Base-by-base conservation (phyloP, 2,888 invertebrate species). In the Sphecodes monilicornis region DNA sequence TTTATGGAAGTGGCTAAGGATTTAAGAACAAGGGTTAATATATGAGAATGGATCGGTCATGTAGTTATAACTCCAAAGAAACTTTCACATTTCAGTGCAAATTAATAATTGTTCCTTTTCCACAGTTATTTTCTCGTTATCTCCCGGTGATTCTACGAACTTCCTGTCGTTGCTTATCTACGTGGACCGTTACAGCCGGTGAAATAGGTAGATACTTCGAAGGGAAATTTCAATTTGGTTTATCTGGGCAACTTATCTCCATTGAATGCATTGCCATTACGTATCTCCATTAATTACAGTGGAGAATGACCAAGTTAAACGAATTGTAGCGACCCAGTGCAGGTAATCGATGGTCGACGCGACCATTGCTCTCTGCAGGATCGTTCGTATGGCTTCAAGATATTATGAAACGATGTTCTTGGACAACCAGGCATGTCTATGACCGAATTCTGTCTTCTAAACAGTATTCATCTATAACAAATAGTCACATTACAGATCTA, bases 301-400 rank as follows among this genome's bases (percentile, higher is more conserved):
- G 18, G 16, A 68, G 32, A 22, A 41, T 29, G 18, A 54, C 36
- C n/a, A 68, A 39, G 68, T 68, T 68, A 18, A 68, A n/a, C 69
- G 18, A 50, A 32, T 72, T 50, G 46, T 41, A 26, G 69, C 11
- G 69, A 41, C 60, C 29, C 60, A 8, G 60, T 29, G 60, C 29
- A 29, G 60, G 18, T 60, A 60, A 60, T 60, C 60, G 60, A 60
- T 36, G 64, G 32, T 18, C 10, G 22, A 32, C 10, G 18, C 32
- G 66, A 66, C 3, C 22, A 66, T 66, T 22, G 64, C 22, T 32
- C 32, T 32, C 64, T 29, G 29, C 64, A 18, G 64, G 11, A 32
- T 36, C 66, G 36, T 36, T 66, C 36, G 18, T 66, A 36, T 64
- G 64, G 64, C 32, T 66, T 36, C 32, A 66, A 66, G 32, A 66